These are phyloP conservation scores for Perccottus glenii DNA, from an alignment of 2,113 vertebrate species.

Conservation along the genomic window DNA sequence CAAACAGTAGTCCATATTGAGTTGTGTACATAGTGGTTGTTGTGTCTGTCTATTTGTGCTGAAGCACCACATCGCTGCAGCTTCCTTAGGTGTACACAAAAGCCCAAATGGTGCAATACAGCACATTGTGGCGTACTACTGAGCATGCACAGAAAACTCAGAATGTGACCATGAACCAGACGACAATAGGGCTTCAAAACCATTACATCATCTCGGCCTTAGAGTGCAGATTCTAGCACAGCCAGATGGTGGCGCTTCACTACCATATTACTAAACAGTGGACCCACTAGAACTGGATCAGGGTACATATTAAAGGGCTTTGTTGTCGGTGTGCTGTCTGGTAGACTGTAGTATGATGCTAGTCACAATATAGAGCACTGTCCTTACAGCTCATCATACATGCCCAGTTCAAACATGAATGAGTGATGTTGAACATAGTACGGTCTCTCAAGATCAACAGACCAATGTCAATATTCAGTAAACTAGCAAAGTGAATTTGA, in stretches of 20 bases:
- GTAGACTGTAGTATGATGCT: slow-evolving; percentile 64
- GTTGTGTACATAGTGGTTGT: background rate
- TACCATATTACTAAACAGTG: slow-evolving; percentile 5
- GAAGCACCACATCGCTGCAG: background rate
- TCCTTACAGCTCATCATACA: background rate
- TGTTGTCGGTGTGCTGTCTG: slow-evolving; percentile 68
- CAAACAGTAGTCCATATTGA: background rate
- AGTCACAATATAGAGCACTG: slow-evolving; percentile 23
- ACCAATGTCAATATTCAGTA: no score
- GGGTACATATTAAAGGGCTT: slow-evolving; percentile 58
- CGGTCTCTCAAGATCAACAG: no score
- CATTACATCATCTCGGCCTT: slow-evolving; percentile 72
- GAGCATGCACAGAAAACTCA: slow-evolving; percentile 71
- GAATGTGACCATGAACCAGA: slow-evolving; percentile 63
- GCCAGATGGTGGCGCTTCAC: slow-evolving; percentile 68
- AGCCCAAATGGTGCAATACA: slow-evolving; percentile 59
- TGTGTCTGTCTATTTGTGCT: background rate
- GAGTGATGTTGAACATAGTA: no score
- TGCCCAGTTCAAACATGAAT: no score
- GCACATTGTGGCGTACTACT: slow-evolving; percentile 54
- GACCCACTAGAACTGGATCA: slow-evolving; percentile 50
- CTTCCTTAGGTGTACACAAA: slow-evolving; percentile 53
- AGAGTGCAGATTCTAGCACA: background rate
- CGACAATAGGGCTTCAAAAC: slow-evolving; percentile 66
- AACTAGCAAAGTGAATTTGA: no score